Conservation (phyloP, 1,140 invertebrate genomes). For the Pomacea maculata region DNA sequence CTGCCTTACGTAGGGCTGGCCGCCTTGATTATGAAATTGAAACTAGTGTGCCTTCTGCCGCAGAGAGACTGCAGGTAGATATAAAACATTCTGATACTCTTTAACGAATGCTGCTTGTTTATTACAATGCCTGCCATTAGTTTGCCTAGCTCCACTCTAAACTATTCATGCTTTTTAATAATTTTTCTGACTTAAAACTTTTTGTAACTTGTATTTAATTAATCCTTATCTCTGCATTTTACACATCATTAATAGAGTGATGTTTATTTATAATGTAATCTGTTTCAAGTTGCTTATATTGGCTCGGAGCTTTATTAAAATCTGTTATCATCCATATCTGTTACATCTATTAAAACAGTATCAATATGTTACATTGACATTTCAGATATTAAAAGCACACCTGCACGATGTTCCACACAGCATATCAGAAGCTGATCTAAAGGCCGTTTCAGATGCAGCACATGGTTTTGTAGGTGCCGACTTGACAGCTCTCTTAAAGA, state of each 20-base stretch:
- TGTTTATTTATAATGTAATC: too few relatives aligned
- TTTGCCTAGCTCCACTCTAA: too few relatives aligned
- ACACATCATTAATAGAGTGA: too few relatives aligned
- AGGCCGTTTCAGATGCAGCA: constrained; percentile 74
- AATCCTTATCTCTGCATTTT: too few relatives aligned
- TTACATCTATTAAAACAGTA: not conserved
- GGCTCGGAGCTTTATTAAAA: too few relatives aligned
- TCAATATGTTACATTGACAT: constrained; percentile 1
- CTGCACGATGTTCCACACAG: constrained; percentile 62
- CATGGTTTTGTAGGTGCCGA: constrained; percentile 92
- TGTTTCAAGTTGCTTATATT: too few relatives aligned
- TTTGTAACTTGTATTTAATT: too few relatives aligned
- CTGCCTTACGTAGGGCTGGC: constrained; percentile 53
- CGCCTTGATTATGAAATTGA: constrained; percentile 78
- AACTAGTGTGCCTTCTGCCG: constrained; percentile 79
- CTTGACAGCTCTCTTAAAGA: constrained; percentile 77
- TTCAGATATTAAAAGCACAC: constrained; percentile 55
- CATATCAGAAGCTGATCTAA: constrained; percentile 71
- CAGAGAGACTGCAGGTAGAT: constrained; percentile 67
- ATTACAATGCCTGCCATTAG: too few relatives aligned
- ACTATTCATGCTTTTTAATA: too few relatives aligned
- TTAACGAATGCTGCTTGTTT: too few relatives aligned
- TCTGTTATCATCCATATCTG: not conserved
- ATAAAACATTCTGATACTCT: not conserved
- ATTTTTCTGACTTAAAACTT: too few relatives aligned